These are phyloP conservation scores for Pseudomyrmex concolor DNA, from an alignment of 1,140 invertebrate species.

Conservation along the genomic window DNA sequence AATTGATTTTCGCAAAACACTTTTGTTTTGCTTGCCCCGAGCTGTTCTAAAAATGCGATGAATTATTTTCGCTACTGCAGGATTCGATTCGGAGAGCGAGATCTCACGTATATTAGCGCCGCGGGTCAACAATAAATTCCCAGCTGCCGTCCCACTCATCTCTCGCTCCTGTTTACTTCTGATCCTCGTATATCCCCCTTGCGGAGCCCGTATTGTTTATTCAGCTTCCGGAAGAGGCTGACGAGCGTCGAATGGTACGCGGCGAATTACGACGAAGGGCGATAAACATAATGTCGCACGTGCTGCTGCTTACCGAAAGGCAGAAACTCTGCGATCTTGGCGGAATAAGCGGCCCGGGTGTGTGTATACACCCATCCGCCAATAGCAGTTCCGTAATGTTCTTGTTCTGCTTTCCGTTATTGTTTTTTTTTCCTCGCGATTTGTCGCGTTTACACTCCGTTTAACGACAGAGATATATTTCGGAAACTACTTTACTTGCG, in stretches of 20 bases:
- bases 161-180: slow-evolving; percentile 59
- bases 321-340: slow-evolving; percentile 18
- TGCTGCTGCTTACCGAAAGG: background rate
- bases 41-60: background rate
- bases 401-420: slow-evolving; percentile 10
- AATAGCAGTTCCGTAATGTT: slow-evolving; percentile 27
- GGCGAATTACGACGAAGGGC: slow-evolving; percentile 63
- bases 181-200: slow-evolving; percentile 13
- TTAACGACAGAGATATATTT: slow-evolving; percentile 3
- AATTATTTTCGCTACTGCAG: slow-evolving; percentile 11
- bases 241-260: slow-evolving; percentile 64
- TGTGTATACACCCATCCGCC: background rate
- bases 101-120: slow-evolving; percentile 24
- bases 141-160: slow-evolving; percentile 55
- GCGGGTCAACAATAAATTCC: slow-evolving; percentile 43
- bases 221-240: slow-evolving; percentile 65
- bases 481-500: slow-evolving; percentile 43
- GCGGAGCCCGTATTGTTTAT: slow-evolving; percentile 62
- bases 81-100: background rate
- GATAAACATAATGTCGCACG: slow-evolving; percentile 56
- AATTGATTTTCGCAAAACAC: slow-evolving; percentile 1
- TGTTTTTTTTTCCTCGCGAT: background rate
- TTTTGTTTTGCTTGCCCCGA: background rate
- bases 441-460: slow-evolving; percentile 48
- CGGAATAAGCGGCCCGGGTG: background rate